Percentiles rank a stretch among this genome's conserved stretches.
Evolutionary conservation across 2,113 vertebrate species (phyloP).

Genomic region (Ramphastos sulfuratus): DNA sequence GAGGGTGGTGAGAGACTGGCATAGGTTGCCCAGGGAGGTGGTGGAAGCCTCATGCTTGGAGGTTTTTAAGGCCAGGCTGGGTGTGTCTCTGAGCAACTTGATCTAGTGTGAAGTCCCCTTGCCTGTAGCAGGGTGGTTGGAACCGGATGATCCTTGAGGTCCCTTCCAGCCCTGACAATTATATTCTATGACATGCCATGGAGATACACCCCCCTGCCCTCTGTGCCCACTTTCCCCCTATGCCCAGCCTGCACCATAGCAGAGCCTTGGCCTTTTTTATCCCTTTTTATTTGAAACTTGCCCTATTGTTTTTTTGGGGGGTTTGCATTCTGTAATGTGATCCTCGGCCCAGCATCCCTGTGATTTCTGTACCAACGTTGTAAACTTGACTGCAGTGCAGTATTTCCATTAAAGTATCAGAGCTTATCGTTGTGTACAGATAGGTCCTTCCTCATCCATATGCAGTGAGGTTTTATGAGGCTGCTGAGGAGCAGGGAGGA

Average conservation of each 20-base stretch:
- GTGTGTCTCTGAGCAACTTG: no score
- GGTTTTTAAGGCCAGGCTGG: no score
- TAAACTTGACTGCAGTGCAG: conserved; percentile 80
- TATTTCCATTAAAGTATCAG: conserved; percentile 84
- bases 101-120: no score
- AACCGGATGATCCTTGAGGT: no score
- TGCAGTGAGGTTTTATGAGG: accelerated
- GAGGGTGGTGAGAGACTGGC: no score
- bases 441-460: background rate
- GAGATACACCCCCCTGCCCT: background rate
- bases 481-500: background rate
- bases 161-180: no score
- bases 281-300: conserved; percentile 41
- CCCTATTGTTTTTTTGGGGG: conserved; percentile 44
- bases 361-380: conserved; percentile 77
- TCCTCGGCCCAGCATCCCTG: conserved; percentile 59
- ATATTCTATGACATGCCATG: no score
- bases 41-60: no score
- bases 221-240: background rate
- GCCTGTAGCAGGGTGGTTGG: no score
- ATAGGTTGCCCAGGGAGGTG: no score
- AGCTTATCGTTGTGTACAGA: conserved; percentile 17
- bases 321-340: conserved; percentile 70
- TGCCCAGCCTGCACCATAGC: conserved; percentile 67
- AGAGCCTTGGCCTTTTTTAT: background rate